These are phyloP conservation scores for Ptychochromis oligacanthus DNA, from an alignment of 2,113 vertebrate species.

Conservation along the genomic window DNA sequence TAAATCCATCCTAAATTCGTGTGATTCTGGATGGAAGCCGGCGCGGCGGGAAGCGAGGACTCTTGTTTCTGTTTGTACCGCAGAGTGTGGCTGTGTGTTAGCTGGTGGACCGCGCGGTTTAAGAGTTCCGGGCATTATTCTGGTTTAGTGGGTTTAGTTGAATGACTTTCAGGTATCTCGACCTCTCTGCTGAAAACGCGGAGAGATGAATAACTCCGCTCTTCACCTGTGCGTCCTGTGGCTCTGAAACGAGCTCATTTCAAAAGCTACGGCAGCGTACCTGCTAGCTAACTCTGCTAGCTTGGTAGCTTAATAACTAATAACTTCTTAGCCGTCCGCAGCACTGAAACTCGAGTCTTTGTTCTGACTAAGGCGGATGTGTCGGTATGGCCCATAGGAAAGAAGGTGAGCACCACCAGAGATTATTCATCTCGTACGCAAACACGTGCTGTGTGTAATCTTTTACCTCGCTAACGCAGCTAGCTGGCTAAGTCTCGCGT, in stretches of 20 bases:
- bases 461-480: background rate
- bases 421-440: accelerated
- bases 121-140: no score
- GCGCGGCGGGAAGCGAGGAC: background rate
- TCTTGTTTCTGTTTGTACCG: accelerated
- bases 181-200: background rate
- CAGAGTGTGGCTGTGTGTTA: background rate
- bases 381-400: conserved; percentile 64
- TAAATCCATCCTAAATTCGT: background rate
- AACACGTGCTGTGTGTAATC: background rate
- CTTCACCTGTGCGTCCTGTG: no score
- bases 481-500: conserved; percentile 16
- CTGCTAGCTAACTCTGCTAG: conserved; percentile 16
- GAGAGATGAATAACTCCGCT: accelerated
- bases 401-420: conserved; percentile 60
- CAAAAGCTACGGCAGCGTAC: background rate
- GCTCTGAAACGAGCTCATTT: background rate
- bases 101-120: background rate
- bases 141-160: accelerated
- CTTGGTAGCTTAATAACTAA: conserved; percentile 14
- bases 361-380: background rate
- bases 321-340: background rate
- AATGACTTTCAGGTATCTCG: background rate
- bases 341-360: background rate
- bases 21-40: background rate